Base-by-base conservation (phyloP, 2,797 vertebrate species). In the Brotula barbata region DNA sequence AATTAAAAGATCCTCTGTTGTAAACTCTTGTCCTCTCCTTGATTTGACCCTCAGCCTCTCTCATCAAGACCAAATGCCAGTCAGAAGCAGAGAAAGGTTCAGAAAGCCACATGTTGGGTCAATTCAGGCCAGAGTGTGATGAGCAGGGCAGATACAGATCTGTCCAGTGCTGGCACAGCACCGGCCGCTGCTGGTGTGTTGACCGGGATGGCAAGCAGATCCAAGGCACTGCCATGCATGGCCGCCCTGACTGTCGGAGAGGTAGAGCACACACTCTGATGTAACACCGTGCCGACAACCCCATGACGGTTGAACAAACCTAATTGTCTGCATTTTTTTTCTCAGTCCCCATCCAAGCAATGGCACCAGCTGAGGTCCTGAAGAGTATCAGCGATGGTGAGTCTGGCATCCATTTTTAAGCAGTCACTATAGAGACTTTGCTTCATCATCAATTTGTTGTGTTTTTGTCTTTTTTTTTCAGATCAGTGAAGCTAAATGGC, bases 161-260 rank as follows among this genome's bases (percentile, higher is more conserved):
- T 68, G 87, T 88, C 76, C 96, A 99, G 89, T 99, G 97, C 92
- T 88, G 88, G 80, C 60, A 69, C 57, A 71, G 92, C 84, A 95
- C 89, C 0, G 93, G 94, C 54, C 95, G 57, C 86, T 99, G 97
- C 93, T 99, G 96, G 96, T 99, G 96, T 40, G 92, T 90, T 88
- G 93, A 96, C 76, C 80, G 82, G 75, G 81, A 86, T 0, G 96
- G 96, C 78, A 82, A 68, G 0, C 19, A 52, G 87, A 86, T 98
- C 21, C 64, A 87, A 23, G 88, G 85, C 69, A 94, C 94, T 64
- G n/a, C 8, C 47, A 82, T 78, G 1, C 93, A 89, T 0, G 81
- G 75, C 6, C 66, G 1, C 2, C 83, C 83, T 0, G 15, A 66
- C 1, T 92, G 91, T 11, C 44, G 10, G 10, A 56, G 15, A 72